These are phyloP conservation scores for Coremacera marginata DNA, from an alignment of 2,888 invertebrate genomes.

Conservation along the genomic window DNA sequence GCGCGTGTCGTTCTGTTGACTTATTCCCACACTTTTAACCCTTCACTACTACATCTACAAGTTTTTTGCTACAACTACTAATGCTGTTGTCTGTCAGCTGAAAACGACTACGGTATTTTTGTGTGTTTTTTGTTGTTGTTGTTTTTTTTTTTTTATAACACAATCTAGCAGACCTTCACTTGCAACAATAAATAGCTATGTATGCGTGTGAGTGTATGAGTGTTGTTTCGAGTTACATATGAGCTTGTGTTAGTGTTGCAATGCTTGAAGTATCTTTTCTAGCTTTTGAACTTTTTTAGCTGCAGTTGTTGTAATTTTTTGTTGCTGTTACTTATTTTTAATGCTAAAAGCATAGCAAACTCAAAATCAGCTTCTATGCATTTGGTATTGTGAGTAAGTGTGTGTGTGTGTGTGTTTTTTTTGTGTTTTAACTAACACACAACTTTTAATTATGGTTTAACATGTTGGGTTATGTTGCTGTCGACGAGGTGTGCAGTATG, in stretches of 20 bases:
- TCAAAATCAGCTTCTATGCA: neutral
- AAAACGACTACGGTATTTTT: neutral
- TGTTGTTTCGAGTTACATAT: neutral
- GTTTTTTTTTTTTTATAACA: neutral
- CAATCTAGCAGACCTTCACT: neutral
- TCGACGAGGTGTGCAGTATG: neutral
- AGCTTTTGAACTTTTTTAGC: constrained; percentile 25
- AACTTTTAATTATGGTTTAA: constrained; percentile 26
- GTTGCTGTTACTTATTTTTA: neutral
- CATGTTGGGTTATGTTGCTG: constrained; percentile 16
- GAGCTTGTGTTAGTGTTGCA: neutral
- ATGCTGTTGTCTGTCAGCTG: constrained; percentile 32
- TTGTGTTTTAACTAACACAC: neutral
- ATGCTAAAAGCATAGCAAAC: constrained; percentile 5
- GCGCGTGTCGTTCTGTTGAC: constrained; percentile 21
- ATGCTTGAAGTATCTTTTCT: constrained; percentile 2
- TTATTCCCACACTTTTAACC: constrained; percentile 29
- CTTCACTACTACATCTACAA: neutral
- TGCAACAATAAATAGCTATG: neutral
- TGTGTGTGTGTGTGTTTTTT: neutral
- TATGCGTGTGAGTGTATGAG: neutral
- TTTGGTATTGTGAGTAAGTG: neutral
- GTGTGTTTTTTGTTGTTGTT: neutral
- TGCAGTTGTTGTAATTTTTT: neutral
- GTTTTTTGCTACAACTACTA: neutral